Percentiles rank a stretch among this genome's conserved stretches.
Conservation (phyloP, 2,888 invertebrate genomes). For the Minunthozetes semirufus region DNA sequence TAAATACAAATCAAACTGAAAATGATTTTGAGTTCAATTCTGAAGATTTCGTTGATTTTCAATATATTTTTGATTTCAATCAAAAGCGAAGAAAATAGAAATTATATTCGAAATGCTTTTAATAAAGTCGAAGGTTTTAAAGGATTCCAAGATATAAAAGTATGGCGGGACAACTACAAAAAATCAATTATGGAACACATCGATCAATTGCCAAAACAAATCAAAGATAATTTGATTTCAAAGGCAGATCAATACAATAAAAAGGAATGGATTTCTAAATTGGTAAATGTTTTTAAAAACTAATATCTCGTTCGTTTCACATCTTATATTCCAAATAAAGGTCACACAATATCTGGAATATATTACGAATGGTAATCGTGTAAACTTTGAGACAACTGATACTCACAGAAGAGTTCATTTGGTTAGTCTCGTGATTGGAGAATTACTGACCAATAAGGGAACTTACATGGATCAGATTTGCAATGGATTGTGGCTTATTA, state of each 20-base stretch:
- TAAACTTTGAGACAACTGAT: constrained; percentile 14
- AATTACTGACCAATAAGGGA: constrained; percentile 4
- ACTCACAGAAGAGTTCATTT: constrained; percentile 22
- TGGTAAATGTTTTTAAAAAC: not conserved
- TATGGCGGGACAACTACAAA: constrained; percentile 2
- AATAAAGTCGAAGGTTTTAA: not conserved
- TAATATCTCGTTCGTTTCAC: not conserved
- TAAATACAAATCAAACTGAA: not conserved
- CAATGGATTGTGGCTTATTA: constrained; percentile 29
- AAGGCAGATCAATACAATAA: constrained; percentile 6
- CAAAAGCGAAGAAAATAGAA: constrained; percentile 47
- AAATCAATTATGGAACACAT: not conserved
- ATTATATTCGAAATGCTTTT: constrained; percentile 49
- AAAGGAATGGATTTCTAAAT: not conserved
- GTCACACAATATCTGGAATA: constrained; percentile 27
- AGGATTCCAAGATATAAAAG: not conserved
- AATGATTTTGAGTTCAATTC: not conserved
- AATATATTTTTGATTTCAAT: not conserved
- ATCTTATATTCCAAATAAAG: not conserved
- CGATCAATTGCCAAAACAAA: not conserved
- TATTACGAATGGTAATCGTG: constrained; percentile 20
- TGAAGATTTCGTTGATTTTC: not conserved
- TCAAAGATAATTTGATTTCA: not conserved
- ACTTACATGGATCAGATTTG: constrained; percentile 26
- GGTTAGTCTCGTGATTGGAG: constrained; percentile 13